These are phyloP conservation scores for Canis aureus DNA, from an alignment of 2,113 vertebrate species.

Conservation along the genomic window DNA sequence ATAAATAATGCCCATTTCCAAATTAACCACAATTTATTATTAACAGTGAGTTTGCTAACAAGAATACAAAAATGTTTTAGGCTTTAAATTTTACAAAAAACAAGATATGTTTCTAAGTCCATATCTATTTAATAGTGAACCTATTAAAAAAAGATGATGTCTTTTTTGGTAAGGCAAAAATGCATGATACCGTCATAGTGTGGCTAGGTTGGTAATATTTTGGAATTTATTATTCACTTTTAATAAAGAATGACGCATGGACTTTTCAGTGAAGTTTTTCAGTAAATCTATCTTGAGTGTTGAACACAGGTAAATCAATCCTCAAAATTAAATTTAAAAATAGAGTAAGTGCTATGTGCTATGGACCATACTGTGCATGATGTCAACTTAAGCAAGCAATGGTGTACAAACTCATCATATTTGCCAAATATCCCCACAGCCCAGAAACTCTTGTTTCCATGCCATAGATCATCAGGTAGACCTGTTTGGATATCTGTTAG, in stretches of 20 bases:
- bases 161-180: background rate
- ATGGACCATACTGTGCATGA: background rate
- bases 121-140: background rate
- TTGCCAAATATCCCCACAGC: background rate
- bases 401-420: background rate
- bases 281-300: background rate
- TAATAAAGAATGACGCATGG: background rate
- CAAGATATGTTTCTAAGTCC: background rate
- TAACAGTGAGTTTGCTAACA: background rate
- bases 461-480: background rate
- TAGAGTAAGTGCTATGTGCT: background rate
- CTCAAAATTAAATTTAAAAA: conserved; percentile 41
- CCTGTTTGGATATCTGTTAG: background rate
- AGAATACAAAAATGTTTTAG: background rate
- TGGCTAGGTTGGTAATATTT: background rate
- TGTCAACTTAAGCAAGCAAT: background rate
- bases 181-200: background rate
- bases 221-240: background rate
- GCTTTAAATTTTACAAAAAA: background rate
- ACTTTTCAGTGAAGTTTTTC: background rate
- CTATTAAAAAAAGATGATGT: background rate
- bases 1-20: background rate
- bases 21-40: background rate
- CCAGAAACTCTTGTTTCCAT: background rate
- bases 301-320: background rate